Evolutionary conservation across 1,140 invertebrate genomes (phyloP), one percentile per base, ranked within the genome.

Genomic region (Drosophila aff.): DNA sequence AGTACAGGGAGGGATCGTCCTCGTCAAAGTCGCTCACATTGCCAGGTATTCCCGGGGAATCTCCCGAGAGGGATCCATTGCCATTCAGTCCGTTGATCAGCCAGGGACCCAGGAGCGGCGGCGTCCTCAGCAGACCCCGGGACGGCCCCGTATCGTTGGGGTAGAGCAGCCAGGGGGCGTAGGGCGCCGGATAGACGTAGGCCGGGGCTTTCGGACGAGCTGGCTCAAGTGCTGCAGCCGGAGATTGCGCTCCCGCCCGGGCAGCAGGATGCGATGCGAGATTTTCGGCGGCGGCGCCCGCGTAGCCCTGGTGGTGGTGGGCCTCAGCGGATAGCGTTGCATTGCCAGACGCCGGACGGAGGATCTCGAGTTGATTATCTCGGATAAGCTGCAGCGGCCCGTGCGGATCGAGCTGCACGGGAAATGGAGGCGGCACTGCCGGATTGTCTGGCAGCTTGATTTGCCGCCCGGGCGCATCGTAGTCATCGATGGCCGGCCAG

Each of bases 1-100:
- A 97, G 86, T 97, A 98, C 18, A 98, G 96, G 57, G 97, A 97
- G 82, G 97, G 97, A 93, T 98, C 97, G 92, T 97, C 96, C 93
- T 97, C 96, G 93, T 97, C 97, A 90, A 96, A 96, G 52, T 96
- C 95, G n/a, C 76, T 79, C 58, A 84, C 77, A 23, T 81, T 79
- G 23, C 43, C 77, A 0, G 81, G 81, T 2, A 93, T 47, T 6
- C 53, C 53, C 2, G 61, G 46, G 0, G 28, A 38, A 1, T 76
- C 44, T 0, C 31, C 75, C 0, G 49, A 8, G 2, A 62, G 16
- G 13, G 55, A 74, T 2, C 49, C 66, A 16, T 93, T 79, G 3
- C 79, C 91, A 77, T 92, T 93, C 8, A 87, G 50, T 0, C 77
- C 84, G 31, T 81, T 81, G 55, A 89, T 61, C 6, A 87, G 31